phyloP scores from a whole-genome alignment of 2,888 invertebrate species.

The Leucophora obtusa region DNA sequence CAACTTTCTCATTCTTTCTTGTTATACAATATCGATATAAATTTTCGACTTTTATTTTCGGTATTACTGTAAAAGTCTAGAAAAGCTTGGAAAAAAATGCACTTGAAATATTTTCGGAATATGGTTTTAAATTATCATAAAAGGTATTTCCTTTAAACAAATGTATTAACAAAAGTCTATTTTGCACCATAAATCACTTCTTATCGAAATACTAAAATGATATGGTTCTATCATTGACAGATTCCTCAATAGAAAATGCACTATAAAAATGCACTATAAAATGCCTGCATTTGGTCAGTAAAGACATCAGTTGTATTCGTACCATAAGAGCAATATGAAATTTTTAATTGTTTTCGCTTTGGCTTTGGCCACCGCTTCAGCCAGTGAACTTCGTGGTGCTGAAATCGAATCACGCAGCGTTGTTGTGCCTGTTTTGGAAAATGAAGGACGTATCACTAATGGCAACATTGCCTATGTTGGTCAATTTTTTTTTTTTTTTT shows the following conservation, averaged over 20 bases:
- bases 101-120: too few species aligned
- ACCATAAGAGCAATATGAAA: conserved; percentile 10
- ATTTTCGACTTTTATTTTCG: too few species aligned
- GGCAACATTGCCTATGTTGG: conserved; percentile 58
- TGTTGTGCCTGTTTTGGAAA: not conserved
- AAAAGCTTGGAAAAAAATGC: not conserved
- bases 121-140: too few species aligned
- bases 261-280: too few species aligned
- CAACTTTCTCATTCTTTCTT: too few species aligned
- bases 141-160: not conserved
- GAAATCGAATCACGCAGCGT: conserved; percentile 3
- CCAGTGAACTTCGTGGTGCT: not conserved
- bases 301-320: not conserved
- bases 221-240: not conserved
- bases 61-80: not conserved
- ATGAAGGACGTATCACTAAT: conserved; percentile 63
- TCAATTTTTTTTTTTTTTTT: too few species aligned
- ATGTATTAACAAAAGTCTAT: not conserved
- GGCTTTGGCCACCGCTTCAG: conserved; percentile 13
- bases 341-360: conserved; percentile 18
- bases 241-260: not conserved
- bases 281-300: not conserved
- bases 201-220: not conserved
- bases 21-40: too few species aligned
- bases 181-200: not conserved